Evolutionary conservation across 2,113 vertebrate species (phyloP), one percentile per base, ranked within the genome.

Genomic region (Lutjanus erythropterus): DNA sequence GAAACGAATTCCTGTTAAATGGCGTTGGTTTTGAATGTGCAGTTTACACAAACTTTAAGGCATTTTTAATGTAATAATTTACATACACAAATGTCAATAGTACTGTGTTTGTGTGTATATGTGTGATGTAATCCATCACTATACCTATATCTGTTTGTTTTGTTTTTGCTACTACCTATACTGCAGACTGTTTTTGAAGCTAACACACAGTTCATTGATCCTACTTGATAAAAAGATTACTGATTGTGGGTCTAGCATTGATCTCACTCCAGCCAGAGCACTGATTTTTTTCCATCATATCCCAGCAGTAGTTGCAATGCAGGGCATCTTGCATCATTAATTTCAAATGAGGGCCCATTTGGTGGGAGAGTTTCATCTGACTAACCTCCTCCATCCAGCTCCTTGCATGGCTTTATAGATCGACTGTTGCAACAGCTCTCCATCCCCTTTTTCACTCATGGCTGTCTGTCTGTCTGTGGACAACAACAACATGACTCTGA

Each of bases 61-160:
- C 44, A 60, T 66, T 86, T 52, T 66, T 39, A 42, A 65, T 61
- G 52, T 46, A 35, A 65, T 33, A 69, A 9, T 59, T 58, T 33
- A 58, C 66, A 80, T 73, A 33, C 18, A 50, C 46, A 80, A 60
- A 79, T 88, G 62, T 91, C 87, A 81, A n/a, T 86, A 65, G 33
- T 85, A 29, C 55, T 65, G 60, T 91, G 72, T 91, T 58, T 88
- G 85, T 92, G 83, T 91, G 67, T 93, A 60, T 86, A 81, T 88
- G 72, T 92, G 92, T 92, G 88, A 90, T 85, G 92, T 90, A 90
- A 79, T 72, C 78, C 90, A 91, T 94, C 90, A 88, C 88, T 87
- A 76, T 84, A 77, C 60, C 61, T 86, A 18, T 90, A 81, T 78
- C 49, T 91, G 85, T 91, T 78, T 81, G 78, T 82, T 75, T 67